Conservation (phyloP, 2,797 vertebrate genomes). For the Glossophaga mutica region DNA sequence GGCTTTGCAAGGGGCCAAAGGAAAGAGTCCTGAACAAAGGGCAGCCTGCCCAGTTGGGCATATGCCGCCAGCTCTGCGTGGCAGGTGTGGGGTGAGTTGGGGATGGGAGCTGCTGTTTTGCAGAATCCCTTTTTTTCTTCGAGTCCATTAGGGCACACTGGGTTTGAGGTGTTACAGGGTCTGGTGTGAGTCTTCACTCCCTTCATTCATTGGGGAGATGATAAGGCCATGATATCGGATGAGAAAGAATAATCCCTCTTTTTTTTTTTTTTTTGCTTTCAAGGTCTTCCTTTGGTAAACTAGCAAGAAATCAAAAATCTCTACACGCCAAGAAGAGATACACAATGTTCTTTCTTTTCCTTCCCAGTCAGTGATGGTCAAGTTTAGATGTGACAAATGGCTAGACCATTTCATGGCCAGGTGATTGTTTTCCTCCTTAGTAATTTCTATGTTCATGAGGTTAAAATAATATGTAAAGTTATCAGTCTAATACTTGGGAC, state of each 20-base stretch:
- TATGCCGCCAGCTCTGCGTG: not conserved
- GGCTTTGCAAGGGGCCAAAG: not conserved
- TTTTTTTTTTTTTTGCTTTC: not conserved
- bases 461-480: not conserved
- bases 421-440: not conserved
- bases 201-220: not conserved
- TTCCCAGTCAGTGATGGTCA: not conserved
- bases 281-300: not conserved
- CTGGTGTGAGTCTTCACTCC: not conserved
- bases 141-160: not conserved
- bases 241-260: not conserved
- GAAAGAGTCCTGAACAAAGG: not conserved
- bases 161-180: not conserved
- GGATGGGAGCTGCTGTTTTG: not conserved
- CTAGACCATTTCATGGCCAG: not conserved
- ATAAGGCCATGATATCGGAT: not conserved
- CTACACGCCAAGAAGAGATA: not conserved
- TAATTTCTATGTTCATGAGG: not conserved
- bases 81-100: fast-evolving
- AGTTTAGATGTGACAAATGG: not conserved
- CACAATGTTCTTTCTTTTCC: not conserved
- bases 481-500: not conserved
- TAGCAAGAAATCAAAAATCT: not conserved
- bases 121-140: not conserved
- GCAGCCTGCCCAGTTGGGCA: not conserved